phyloP scores from a whole-genome alignment of 2,888 invertebrate genomes.

The Tenthredo distinguenda region DNA sequence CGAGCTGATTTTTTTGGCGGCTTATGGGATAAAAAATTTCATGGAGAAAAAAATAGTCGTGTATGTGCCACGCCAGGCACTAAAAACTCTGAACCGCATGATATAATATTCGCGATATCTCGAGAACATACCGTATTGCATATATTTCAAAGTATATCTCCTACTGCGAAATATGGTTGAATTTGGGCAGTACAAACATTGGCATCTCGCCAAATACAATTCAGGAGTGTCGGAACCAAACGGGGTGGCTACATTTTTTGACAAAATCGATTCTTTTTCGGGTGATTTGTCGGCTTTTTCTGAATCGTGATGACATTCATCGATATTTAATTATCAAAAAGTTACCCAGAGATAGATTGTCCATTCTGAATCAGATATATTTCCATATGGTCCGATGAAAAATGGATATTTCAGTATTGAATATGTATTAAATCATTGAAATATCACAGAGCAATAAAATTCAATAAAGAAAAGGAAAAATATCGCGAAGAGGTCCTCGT shows the following conservation, averaged over 20 bases:
- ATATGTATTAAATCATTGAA: too few relatives aligned
- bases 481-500: too few relatives aligned
- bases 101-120: background rate
- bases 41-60: background rate
- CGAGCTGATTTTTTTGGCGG: background rate
- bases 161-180: background rate
- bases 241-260: background rate
- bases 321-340: background rate
- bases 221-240: background rate
- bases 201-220: slow-evolving; percentile 1
- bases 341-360: background rate
- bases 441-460: too few relatives aligned
- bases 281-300: background rate
- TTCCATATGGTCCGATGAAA: background rate
- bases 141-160: background rate
- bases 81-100: background rate
- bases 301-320: background rate
- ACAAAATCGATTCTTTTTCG: too few relatives aligned
- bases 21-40: background rate
- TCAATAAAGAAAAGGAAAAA: too few relatives aligned
- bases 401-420: background rate
- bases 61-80: background rate
- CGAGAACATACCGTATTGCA: background rate
- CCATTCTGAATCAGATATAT: background rate
- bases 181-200: background rate